Conservation (phyloP, 2,113 vertebrate genomes). For the Rattus rattus region DNA sequence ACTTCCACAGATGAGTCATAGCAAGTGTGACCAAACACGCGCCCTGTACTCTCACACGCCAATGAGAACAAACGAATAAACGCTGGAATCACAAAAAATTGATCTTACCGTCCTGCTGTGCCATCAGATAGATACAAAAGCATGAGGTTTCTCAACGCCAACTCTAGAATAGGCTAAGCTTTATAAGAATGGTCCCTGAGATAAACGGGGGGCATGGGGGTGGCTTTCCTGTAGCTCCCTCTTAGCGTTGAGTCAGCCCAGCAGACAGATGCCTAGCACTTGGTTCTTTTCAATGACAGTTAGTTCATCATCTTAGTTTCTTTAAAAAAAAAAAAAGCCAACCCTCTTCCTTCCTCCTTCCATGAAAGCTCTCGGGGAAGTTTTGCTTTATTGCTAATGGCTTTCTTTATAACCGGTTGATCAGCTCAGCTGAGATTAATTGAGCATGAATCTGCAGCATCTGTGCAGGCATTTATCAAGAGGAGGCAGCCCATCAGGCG, state of each 20-base stretch:
- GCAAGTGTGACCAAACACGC: no score
- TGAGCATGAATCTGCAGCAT: conserved; percentile 80
- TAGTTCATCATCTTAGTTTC: conserved; percentile 71
- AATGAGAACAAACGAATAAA: background rate
- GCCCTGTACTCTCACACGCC: background rate
- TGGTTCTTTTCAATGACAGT: conserved; percentile 61
- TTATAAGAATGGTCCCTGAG: background rate
- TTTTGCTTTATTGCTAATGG: conserved; percentile 77
- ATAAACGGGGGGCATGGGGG: background rate
- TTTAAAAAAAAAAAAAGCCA: conserved; percentile 25
- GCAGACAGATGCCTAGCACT: conserved; percentile 7
- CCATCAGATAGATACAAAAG: background rate
- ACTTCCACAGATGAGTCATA: background rate
- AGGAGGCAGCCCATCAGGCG: conserved; percentile 29
- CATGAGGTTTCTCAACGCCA: background rate
- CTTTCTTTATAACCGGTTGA: conserved; percentile 80
- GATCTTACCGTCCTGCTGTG: no score
- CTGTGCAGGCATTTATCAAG: conserved; percentile 70
- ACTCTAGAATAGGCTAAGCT: background rate
- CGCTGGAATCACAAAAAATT: background rate
- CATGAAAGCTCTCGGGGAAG: conserved; percentile 76
- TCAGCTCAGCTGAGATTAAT: conserved; percentile 81
- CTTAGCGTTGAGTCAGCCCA: conserved; percentile 37
- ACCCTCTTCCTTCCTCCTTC: conserved; percentile 63
- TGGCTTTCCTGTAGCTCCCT: conserved; percentile 4